Evolutionary conservation across 2,797 vertebrate species (phyloP), one percentile per base, ranked within the genome.

Genomic region (Spheniscus humboldti): DNA sequence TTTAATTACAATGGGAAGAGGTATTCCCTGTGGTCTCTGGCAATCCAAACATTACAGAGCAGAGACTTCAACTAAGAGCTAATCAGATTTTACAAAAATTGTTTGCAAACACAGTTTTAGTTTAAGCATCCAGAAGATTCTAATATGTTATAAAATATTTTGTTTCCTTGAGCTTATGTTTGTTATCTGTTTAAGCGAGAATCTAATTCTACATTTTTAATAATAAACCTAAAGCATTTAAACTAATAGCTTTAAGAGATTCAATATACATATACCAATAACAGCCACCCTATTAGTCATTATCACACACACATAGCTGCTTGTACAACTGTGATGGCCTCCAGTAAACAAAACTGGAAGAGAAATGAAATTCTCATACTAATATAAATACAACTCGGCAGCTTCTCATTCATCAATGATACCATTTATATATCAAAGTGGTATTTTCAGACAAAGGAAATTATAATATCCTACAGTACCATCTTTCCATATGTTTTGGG

Each of bases 401-500:
- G 57, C 45, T 88, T 72, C 68, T 91, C 55, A 77, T 88, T 94
- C 68, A 72, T 72, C 93, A 91, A 74, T 52, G 3, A 86, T 71
- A 86, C 25, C 31, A 53, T 82, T 87, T 90, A 94, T 89, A 88
- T 87, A 96, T 60, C 48, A 88, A 94, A 86, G 62, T 91, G 79
- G 59, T 74, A 85, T 74, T 95, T 96, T 93, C 92, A 90, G 83
- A 94, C 86, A 71, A 92, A 86, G 50, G 37, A 86, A 85, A 92
- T 80, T 22, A 74, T 43, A 60, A 81, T 73, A 85, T 67, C 37
- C n/a, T 76, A 52, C 10, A 72, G 9, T 64, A 74, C 22, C 9
- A 23, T 55, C 20, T 63, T 77, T 69, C 56, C 37, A 13, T 81
- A 57, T 72, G 39, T 60, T 88, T 86, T 43, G 35, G 8, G 19